A percentile compares a stretch with the other conserved stretches of the same genome.
Conservation (phyloP, 2,113 vertebrate genomes). For the Corynorhinus townsendii region DNA sequence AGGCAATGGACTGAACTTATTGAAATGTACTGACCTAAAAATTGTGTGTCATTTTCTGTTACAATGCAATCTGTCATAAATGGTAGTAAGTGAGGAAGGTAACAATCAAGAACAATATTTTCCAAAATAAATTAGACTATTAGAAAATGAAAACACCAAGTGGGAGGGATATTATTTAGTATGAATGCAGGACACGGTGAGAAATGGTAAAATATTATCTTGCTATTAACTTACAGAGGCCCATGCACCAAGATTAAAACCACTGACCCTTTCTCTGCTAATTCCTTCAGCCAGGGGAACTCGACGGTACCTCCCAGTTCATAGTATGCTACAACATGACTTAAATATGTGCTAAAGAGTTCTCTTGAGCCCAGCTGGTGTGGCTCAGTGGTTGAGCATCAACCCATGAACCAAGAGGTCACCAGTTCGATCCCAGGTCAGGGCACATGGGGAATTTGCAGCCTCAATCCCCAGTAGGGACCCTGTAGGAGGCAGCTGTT, state of each 20-base stretch:
- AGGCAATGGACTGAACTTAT: not conserved
- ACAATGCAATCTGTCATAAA: not conserved
- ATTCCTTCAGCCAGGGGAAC: not conserved
- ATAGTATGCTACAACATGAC: not conserved
- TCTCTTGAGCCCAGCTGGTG: not conserved
- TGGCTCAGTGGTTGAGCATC: no score
- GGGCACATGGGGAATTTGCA: no score
- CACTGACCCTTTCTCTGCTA: not conserved
- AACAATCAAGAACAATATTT: not conserved
- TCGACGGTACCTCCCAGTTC: not conserved
- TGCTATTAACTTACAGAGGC: not conserved
- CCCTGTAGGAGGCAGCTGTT: no score
- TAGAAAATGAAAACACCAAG: not conserved
- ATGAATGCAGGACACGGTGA: not conserved
- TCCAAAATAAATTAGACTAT: not conserved
- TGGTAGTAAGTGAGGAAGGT: not conserved
- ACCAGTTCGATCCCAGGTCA: no score
- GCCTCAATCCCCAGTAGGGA: no score
- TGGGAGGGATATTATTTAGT: not conserved
- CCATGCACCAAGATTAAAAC: not conserved
- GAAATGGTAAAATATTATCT: not conserved
- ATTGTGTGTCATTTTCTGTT: not conserved
- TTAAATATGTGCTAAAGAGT: not conserved
- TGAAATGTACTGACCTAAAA: not conserved
- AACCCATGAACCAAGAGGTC: no score